Conservation (phyloP, 23 tunicate species). For the Trididemnum nubilum region DNA sequence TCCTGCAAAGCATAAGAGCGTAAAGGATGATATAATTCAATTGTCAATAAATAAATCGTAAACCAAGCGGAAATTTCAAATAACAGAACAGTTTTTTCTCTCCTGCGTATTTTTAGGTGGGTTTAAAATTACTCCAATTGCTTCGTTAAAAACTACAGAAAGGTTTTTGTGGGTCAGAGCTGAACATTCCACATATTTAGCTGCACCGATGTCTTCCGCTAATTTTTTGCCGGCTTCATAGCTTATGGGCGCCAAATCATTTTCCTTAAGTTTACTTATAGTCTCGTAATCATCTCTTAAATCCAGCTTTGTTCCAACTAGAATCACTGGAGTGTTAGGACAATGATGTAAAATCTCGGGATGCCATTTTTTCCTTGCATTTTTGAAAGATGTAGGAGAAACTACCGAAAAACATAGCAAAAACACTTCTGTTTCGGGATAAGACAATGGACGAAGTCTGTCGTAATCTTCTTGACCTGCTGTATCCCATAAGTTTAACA, state of each 20-base stretch:
- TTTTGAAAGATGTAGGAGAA: conserved; percentile 18
- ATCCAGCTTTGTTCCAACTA: conserved; percentile 13
- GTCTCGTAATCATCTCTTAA: conserved; percentile 11
- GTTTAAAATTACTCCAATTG: conserved; percentile 1
- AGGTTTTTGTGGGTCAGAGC: conserved; percentile 14
- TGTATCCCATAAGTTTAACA: conserved; percentile 24
- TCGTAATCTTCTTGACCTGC: conserved; percentile 31
- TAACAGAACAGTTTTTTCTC: background rate
- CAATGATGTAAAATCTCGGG: conserved; percentile 10
- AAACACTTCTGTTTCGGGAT: conserved; percentile 25
- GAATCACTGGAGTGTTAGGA: conserved; percentile 23
- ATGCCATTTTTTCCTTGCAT: conserved; percentile 17
- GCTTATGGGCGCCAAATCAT: background rate
- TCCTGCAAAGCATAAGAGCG: no score
- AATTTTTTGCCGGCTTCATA: conserved; percentile 7
- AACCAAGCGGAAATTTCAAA: no score
- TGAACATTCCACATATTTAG: conserved; percentile 18
- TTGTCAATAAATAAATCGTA: no score
- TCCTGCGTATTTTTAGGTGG: background rate
- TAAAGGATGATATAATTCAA: no score
- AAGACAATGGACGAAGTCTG: conserved; percentile 7
- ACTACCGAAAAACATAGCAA: conserved; percentile 15
- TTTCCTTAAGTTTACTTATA: background rate
- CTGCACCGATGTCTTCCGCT: conserved; percentile 16
- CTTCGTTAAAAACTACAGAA: conserved; percentile 16